Evolutionary conservation across 2,888 invertebrate genomes (phyloP), one percentile per base, ranked within the genome.

Genomic region (Leucophora obtusa): DNA sequence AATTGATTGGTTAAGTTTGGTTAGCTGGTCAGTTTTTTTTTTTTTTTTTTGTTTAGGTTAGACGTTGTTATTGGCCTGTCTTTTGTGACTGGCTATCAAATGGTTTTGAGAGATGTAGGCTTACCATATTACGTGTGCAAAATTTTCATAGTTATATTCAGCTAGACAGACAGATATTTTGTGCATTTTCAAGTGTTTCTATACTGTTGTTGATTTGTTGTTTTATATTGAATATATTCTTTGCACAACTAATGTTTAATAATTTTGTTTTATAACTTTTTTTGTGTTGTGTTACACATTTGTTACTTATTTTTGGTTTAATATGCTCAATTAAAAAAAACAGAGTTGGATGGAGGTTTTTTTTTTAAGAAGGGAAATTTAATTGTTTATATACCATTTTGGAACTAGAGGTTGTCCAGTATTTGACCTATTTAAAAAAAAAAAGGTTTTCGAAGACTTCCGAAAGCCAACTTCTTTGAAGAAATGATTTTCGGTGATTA

Each of bases 1-100:
- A 81, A 77, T 81, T 77, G 73, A 77, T 77, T 81, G 77, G 35
- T 70, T 76, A 50, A 70, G 56, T 73, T 70, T 51, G 56, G 15
- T 59, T 58, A 33, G 53, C 33, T 60, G 69, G 63, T 50, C 65
- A 70, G 28, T 58, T 38, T 11, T 14, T 3, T 4, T 53, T 3
- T 43, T 9, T 15, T 28, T 58, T 33, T 35, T 17, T 60, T 35
- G 9, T 47, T n/a, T n/a, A n/a, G n/a, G 43, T 47, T 28, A 7
- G 4, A 2, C n/a, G 47, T 35, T 70, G 35, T 50, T 28, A 11
- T 50, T 53, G 28, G 10, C 43, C 3, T 72, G 43, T 63, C 47
- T 54, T 53, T 21, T 59, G 33, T 60, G 35, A 63, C 43, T 70
- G 47, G 17, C 65, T 7, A 50, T 58, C 35, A 75, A 71, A 28